phyloP scores from a whole-genome alignment of 2,113 vertebrate genomes.

The Leuciscus idus region DNA sequence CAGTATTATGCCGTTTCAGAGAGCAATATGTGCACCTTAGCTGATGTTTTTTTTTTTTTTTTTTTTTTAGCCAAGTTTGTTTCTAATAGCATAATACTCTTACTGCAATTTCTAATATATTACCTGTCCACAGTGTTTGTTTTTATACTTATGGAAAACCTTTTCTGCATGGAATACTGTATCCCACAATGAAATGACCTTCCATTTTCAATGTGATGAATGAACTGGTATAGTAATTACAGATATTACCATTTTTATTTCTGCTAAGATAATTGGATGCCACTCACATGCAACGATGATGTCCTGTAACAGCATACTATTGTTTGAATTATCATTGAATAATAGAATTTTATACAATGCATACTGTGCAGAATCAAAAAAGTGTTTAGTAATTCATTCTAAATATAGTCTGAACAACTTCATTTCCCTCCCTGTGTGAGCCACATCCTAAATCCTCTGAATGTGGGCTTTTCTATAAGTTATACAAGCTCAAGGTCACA shows the following conservation, averaged over 20 bases:
- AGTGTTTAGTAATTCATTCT: not conserved
- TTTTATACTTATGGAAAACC: not conserved
- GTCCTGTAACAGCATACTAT: not conserved
- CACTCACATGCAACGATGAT: not conserved
- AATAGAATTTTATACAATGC: not conserved
- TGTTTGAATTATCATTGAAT: not conserved
- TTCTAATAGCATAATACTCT: not conserved
- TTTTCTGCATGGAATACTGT: not conserved
- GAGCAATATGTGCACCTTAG: not conserved
- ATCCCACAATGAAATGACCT: not conserved
- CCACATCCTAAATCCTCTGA: not conserved
- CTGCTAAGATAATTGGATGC: not conserved
- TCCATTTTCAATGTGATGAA: not conserved
- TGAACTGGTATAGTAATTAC: not conserved
- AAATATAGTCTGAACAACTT: not conserved
- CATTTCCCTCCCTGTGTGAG: not conserved
- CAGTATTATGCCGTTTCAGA: not conserved
- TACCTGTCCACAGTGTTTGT: not conserved
- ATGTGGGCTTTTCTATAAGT: not conserved
- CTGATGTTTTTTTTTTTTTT: not conserved
- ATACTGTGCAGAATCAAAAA: not conserved
- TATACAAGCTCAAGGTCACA: conserved; percentile 24
- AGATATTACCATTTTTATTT: not conserved
- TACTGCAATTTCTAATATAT: not conserved
- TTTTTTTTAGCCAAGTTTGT: too few species aligned